A percentile compares a stretch with the other conserved stretches of the same genome.
phyloP scores from a whole-genome alignment of 2,888 invertebrate species.

The Calliopum simillimum region DNA sequence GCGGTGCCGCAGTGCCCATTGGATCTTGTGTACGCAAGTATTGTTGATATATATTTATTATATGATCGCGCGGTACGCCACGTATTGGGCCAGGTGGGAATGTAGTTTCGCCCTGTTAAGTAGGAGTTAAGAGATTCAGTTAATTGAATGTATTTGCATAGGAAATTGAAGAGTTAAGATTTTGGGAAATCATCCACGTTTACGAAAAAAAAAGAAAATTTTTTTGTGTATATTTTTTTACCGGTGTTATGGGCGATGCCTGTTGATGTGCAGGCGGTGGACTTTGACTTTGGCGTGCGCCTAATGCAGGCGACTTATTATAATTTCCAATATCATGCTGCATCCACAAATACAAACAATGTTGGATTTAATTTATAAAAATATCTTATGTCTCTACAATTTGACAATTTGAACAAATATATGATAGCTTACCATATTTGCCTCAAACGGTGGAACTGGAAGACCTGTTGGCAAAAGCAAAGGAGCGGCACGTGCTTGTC shows the following conservation, averaged over 20 bases:
- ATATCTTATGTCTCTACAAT: background rate
- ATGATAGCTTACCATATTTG: slow-evolving; percentile 75
- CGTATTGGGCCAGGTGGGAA: slow-evolving; percentile 66
- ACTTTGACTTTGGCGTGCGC: slow-evolving; percentile 71
- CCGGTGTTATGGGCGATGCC: slow-evolving; percentile 78
- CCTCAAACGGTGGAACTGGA: slow-evolving; percentile 74
- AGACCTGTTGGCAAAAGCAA: slow-evolving; percentile 70
- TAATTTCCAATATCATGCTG: slow-evolving; percentile 72
- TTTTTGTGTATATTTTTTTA: slow-evolving; percentile 60
- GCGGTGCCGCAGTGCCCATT: slow-evolving; percentile 52
- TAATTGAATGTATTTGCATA: background rate
- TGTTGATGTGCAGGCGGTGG: slow-evolving; percentile 90
- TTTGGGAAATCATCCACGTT: too few relatives aligned
- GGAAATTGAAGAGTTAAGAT: background rate
- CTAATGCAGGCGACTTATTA: slow-evolving; percentile 62
- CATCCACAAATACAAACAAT: slow-evolving; percentile 55
- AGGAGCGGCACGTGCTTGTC: slow-evolving; percentile 70
- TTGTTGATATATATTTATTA: slow-evolving; percentile 64
- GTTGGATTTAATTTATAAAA: too few relatives aligned
- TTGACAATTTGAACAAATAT: background rate
- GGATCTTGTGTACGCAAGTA: slow-evolving; percentile 70
- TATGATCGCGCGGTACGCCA: slow-evolving; percentile 57
- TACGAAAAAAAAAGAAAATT: too few relatives aligned
- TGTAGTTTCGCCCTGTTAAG: slow-evolving; percentile 70
- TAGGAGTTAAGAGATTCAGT: background rate